A percentile compares a stretch with the other conserved stretches of the same genome.
phyloP scores from a whole-genome alignment of 2,113 vertebrate genomes.

The Eudorcas thomsonii region DNA sequence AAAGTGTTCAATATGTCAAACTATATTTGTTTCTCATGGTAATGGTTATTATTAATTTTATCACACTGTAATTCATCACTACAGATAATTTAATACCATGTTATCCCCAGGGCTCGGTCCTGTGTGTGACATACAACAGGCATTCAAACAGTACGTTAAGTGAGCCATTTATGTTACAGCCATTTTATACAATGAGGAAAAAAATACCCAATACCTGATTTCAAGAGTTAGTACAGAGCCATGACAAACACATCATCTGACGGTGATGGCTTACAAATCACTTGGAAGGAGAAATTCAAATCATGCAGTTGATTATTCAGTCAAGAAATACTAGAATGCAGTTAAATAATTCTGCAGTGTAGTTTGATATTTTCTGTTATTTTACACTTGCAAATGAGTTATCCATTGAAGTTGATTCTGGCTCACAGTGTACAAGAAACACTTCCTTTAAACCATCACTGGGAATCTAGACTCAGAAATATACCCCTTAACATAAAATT shows the following conservation, averaged over 20 bases:
- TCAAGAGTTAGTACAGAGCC: neutral
- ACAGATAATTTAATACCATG: neutral
- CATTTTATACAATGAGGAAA: neutral
- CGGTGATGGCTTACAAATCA: neutral
- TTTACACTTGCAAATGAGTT: neutral
- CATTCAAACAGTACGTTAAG: neutral
- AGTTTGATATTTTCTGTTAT: neutral
- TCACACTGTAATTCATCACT: neutral
- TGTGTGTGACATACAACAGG: neutral
- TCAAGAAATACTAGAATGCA: neutral
- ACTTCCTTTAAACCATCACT: neutral
- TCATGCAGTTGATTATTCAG: neutral
- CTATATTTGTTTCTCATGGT: neutral
- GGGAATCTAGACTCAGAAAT: neutral
- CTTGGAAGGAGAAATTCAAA: neutral
- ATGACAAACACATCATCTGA: neutral
- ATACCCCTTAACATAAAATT: neutral
- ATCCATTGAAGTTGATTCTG: neutral
- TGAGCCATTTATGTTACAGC: neutral
- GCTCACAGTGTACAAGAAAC: neutral
- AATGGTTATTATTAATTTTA: neutral
- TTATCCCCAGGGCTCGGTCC: neutral
- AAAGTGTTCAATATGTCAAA: neutral
- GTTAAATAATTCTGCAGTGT: neutral
- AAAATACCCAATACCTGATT: neutral